Evolutionary conservation across 1,140 invertebrate species (phyloP), one percentile per base, ranked within the genome.

Genomic region (Meloidogyne floridensis): DNA sequence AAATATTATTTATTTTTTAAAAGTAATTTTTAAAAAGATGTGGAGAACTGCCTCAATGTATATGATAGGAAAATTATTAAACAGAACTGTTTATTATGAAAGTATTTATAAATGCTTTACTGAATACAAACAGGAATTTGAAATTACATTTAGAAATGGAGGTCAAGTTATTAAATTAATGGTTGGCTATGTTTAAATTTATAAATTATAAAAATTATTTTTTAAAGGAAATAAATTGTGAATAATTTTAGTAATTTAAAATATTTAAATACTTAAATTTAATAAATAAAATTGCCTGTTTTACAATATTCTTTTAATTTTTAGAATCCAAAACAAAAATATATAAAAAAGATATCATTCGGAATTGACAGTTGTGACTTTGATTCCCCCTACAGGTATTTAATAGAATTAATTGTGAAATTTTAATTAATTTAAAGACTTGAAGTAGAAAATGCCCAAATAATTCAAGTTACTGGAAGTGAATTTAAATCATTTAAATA

Each of bases 81-180:
- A 18, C n/a, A 65, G 59, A 65, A 65, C 59, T n/a, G 59, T 65
- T 65, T 65, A 65, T 65, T 65, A 65, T 65, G 59, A 65, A 65
- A 65, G n/a, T 65, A 7, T 65, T n/a, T 8, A 5, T 65, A 65
- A 65, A 65, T 65, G 59, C n/a, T n/a, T 65, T n/a, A 65, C 5
- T 65, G n/a, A 65, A 65, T 65, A 65, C n/a, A 65, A 65, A 65
- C 4, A 6, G 6, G 15, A 65, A 65, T 65, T 65, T 65, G 59
- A 8, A n/a, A 1, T n/a, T 6, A 65, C n/a, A 65, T 65, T 65
- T 65, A 65, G n/a, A 65, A 65, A 65, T 65, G 59, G 59, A n/a
- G n/a, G n/a, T 65, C 15, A 65, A n/a, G 4, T 65, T n/a, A 65
- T 65, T 65, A 65, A 65, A 65, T 65, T 65, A 65, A 65, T 65